Conservation (phyloP, 1,140 invertebrate genomes). For the Drosophila orena region DNA sequence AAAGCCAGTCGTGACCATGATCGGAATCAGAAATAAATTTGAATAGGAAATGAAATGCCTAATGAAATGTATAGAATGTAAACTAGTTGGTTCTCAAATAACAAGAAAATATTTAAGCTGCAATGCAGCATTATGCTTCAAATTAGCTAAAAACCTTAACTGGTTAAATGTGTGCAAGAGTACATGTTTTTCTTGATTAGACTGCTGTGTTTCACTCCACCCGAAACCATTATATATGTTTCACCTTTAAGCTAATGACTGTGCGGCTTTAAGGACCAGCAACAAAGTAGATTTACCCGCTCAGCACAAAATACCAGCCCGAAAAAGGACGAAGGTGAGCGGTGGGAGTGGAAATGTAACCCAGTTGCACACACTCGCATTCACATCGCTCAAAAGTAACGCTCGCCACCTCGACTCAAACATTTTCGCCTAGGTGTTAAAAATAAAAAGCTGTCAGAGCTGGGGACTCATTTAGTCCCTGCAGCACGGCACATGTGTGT, state of each 20-base stretch:
- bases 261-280: background rate
- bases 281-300: conserved; percentile 36
- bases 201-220: background rate
- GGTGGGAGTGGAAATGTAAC: conserved; percentile 8
- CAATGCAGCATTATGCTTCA: no score
- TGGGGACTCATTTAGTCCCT: conserved; percentile 65
- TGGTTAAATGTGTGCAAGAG: no score
- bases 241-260: conserved; percentile 22
- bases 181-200: background rate
- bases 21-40: background rate
- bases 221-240: background rate
- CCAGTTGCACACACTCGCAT: conserved; percentile 29
- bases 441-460: conserved; percentile 69
- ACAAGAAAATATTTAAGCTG: no score
- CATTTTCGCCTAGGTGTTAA: conserved; percentile 75
- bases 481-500: background rate
- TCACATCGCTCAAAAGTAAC: conserved; percentile 38
- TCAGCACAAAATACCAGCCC: conserved; percentile 28
- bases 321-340: conserved; percentile 35
- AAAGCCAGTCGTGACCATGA: background rate
- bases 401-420: conserved; percentile 54
- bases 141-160: no score
- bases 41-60: background rate
- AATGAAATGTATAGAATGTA: no score
- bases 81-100: no score